These are phyloP conservation scores for Tipula helvola DNA, from an alignment of 2,888 invertebrate species.

Conservation along the genomic window DNA sequence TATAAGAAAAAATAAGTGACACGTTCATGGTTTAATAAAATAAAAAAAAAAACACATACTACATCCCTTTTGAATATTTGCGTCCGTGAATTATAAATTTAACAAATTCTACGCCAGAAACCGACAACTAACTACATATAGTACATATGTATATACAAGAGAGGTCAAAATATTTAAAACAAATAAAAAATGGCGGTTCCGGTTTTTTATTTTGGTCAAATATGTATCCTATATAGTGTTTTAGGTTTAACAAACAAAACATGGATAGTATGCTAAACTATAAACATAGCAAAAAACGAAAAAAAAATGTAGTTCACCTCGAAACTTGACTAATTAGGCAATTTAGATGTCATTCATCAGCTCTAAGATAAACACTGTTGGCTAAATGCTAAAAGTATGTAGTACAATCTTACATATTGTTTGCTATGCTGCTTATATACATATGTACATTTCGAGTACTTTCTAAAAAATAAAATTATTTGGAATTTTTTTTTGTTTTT, in stretches of 20 bases:
- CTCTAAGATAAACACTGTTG: neutral
- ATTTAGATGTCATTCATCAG: neutral
- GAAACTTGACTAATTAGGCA: conserved; percentile 4
- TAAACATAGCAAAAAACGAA: neutral
- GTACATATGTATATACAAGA: too few relatives aligned
- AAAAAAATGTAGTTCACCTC: neutral
- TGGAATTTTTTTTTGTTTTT: neutral
- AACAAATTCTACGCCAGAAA: neutral
- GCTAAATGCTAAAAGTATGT: neutral
- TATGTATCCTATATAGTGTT: neutral
- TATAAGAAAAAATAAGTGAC: neutral
- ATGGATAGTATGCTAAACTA: neutral
- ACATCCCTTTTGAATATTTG: neutral
- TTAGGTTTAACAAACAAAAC: neutral
- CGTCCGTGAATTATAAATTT: neutral
- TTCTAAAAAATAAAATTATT: neutral
- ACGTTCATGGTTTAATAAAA: neutral
- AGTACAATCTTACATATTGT: neutral
- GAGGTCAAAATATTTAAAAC: neutral
- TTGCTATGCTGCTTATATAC: neutral
- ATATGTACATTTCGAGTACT: neutral
- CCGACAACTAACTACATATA: neutral
- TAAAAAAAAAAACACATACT: neutral
- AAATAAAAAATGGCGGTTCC: neutral
- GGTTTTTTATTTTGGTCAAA: neutral